Percentiles rank a stretch among this genome's conserved stretches.
Conservation (phyloP, 2,888 invertebrate genomes). For the Lampropteryx suffumata region DNA sequence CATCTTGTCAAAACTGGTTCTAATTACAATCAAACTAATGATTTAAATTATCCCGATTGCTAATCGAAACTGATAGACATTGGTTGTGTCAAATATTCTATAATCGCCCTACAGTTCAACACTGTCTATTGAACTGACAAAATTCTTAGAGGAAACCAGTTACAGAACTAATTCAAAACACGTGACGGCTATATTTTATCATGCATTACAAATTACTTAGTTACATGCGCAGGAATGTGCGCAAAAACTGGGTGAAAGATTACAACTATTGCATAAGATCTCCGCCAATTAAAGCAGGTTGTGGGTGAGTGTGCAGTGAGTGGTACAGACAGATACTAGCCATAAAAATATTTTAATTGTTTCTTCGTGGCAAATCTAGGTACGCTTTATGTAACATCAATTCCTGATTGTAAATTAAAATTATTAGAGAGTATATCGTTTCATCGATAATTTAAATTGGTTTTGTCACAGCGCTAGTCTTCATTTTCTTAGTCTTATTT, state of each 20-base stretch:
- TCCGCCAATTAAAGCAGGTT: slow-evolving; percentile 22
- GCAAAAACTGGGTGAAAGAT: slow-evolving; percentile 27
- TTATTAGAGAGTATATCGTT: neutral
- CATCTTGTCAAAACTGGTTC: too few species aligned
- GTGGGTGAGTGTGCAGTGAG: slow-evolving; percentile 18
- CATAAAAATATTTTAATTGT: slow-evolving; percentile 31
- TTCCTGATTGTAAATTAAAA: slow-evolving; percentile 13
- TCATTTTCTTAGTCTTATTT: neutral
- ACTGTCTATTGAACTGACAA: neutral
- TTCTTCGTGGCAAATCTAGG: slow-evolving; percentile 25
- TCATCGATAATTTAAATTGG: slow-evolving; percentile 2
- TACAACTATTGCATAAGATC: slow-evolving; percentile 28
- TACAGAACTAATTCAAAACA: neutral
- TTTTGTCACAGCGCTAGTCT: slow-evolving; percentile 4
- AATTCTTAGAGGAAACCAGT: slow-evolving; percentile 1
- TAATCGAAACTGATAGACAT: too few species aligned
- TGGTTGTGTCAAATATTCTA: too few species aligned
- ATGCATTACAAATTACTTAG: slow-evolving; percentile 4
- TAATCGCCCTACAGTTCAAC: too few species aligned
- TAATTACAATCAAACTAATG: too few species aligned
- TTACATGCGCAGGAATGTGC: slow-evolving; percentile 18
- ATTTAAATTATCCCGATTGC: too few species aligned
- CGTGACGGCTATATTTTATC: slow-evolving; percentile 3
- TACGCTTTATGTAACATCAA: slow-evolving; percentile 27
- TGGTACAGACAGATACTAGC: slow-evolving; percentile 21